phyloP scores from a whole-genome alignment of 1,140 invertebrate species.

The Contarinia nasturtii region DNA sequence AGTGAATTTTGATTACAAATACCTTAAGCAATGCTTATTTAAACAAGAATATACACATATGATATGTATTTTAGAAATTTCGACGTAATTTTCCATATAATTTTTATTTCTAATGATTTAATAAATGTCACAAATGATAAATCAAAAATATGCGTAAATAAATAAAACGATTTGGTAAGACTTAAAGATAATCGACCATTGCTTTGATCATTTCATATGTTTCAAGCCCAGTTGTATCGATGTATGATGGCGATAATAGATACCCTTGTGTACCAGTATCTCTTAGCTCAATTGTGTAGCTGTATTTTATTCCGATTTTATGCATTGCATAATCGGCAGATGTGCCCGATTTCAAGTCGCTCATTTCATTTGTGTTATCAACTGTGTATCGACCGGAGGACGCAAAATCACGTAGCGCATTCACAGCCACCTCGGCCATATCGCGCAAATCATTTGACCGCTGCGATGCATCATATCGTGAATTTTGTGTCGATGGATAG shows the following conservation, averaged over 20 bases:
- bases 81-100: too few species aligned
- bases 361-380: conserved; percentile 19
- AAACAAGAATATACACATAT: too few species aligned
- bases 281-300: conserved; percentile 60
- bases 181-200: conserved; percentile 33
- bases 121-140: too few species aligned
- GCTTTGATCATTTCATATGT: conserved; percentile 62
- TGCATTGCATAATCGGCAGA: conserved; percentile 56
- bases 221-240: conserved; percentile 55
- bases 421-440: conserved; percentile 21
- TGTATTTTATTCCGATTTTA: conserved; percentile 43
- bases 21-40: too few species aligned
- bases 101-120: too few species aligned
- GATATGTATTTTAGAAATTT: too few species aligned
- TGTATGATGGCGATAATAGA: conserved; percentile 50
- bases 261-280: conserved; percentile 59
- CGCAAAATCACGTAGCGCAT: conserved; percentile 16
- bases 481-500: conserved; percentile 29
- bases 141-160: too few species aligned
- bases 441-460: conserved; percentile 19
- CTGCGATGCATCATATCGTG: conserved; percentile 13
- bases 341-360: conserved; percentile 26
- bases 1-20: too few species aligned
- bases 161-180: too few species aligned
- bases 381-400: conserved; percentile 20